A percentile compares a stretch with the other conserved stretches of the same genome.
These are phyloP conservation scores for Baccha elongata DNA, from an alignment of 2,888 invertebrate genomes.

Conservation along the genomic window DNA sequence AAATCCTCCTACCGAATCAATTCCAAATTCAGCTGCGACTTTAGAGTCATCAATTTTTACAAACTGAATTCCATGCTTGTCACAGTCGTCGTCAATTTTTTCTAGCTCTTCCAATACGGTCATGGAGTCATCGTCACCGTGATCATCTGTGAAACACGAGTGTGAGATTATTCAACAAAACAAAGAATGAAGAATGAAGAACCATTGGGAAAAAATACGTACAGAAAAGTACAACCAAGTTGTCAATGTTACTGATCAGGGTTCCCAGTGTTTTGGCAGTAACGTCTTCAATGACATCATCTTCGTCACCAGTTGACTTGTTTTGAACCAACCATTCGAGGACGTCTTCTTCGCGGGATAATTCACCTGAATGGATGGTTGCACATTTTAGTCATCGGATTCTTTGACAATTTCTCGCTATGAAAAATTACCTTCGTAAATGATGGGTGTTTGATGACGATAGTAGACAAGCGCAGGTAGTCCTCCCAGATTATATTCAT, in stretches of 20 bases:
- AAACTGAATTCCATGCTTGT: constrained; percentile 95
- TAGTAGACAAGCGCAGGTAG: constrained; percentile 96
- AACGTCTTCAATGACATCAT: constrained; percentile 96
- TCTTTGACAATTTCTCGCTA: constrained; percentile 4
- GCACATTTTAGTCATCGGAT: constrained; percentile 26
- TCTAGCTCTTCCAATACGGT: constrained; percentile 93
- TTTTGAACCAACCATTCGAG: constrained; percentile 96
- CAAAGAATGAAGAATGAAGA: neutral
- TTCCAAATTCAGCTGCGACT: constrained; percentile 93
- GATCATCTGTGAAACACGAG: constrained; percentile 87
- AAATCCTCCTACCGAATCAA: constrained; percentile 84
- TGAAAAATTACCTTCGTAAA: constrained; percentile 91
- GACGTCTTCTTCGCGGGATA: constrained; percentile 95
- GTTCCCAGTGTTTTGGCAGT: constrained; percentile 94
- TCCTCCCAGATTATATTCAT: constrained; percentile 95
- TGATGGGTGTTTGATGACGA: constrained; percentile 96
- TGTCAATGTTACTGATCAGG: constrained; percentile 94
- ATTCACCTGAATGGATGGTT: constrained; percentile 86
- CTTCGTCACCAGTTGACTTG: constrained; percentile 96
- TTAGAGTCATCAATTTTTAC: constrained; percentile 94
- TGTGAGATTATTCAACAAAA: constrained; percentile 22
- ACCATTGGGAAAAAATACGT: constrained; percentile 82
- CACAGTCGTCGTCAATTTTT: constrained; percentile 96
- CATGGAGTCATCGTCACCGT: constrained; percentile 94
- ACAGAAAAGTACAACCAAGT: constrained; percentile 96